A percentile compares a stretch with the other conserved stretches of the same genome.
phyloP scores from a whole-genome alignment of 2,113 vertebrate species.

The Phasianus colchicus region DNA sequence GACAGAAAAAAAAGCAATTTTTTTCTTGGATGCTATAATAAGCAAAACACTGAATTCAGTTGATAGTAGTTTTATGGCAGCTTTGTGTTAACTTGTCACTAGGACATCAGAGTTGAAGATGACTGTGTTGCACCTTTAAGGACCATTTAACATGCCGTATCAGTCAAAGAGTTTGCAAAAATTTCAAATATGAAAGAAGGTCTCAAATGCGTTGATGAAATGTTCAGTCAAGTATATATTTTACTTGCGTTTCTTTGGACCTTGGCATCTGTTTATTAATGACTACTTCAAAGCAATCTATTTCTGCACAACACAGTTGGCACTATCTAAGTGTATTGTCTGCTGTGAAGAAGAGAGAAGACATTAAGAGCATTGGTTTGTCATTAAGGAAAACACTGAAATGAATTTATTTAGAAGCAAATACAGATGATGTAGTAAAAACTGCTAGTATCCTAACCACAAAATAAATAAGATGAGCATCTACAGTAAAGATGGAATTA shows the following conservation, averaged over 20 bases:
- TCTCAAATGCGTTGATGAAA: neutral
- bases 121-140: constrained; percentile 1
- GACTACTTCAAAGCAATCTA: constrained; percentile 44
- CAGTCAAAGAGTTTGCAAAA: neutral
- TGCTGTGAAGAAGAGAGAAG: neutral
- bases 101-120: neutral
- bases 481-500: neutral
- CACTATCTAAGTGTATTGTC: constrained; percentile 8
- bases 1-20: neutral
- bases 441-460: neutral
- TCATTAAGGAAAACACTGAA: neutral
- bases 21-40: constrained; percentile 27
- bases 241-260: constrained; percentile 37
- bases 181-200: neutral
- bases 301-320: constrained; percentile 45
- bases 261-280: constrained; percentile 20
- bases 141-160: neutral
- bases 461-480: neutral
- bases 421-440: constrained; percentile 1
- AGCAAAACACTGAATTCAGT: constrained; percentile 10
- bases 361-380: neutral
- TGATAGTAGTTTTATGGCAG: constrained; percentile 21
- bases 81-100: neutral
- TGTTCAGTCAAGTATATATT: constrained; percentile 39
- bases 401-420: constrained; percentile 21